Conservation (phyloP, 1,140 invertebrate species). For the Hestina assimilis region DNA sequence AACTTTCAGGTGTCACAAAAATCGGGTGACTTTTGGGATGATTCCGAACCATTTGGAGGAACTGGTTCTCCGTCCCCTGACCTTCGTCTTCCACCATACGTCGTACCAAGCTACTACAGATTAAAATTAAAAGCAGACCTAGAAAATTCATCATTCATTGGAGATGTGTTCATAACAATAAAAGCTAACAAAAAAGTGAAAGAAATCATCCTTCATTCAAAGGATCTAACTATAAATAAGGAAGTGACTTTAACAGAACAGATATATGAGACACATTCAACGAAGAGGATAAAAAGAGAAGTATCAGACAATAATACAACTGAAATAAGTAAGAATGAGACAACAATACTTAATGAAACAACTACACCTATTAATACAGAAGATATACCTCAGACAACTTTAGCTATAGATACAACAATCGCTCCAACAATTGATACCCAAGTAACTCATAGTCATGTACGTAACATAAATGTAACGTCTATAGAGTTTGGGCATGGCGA, state of each 20-base stretch:
- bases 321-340: slow-evolving; percentile 3
- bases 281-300: slow-evolving; percentile 37
- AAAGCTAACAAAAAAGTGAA: slow-evolving; percentile 59
- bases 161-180: slow-evolving; percentile 80
- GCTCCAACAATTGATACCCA: slow-evolving; percentile 41
- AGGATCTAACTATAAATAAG: slow-evolving; percentile 79
- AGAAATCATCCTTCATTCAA: slow-evolving; percentile 83
- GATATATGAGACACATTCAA: slow-evolving; percentile 55
- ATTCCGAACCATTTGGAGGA: slow-evolving; percentile 55
- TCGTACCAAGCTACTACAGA: slow-evolving; percentile 84
- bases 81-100: slow-evolving; percentile 79
- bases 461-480: slow-evolving; percentile 53
- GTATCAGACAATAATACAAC: slow-evolving; percentile 21
- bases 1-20: slow-evolving; percentile 57
- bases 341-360: slow-evolving; percentile 6
- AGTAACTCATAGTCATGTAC: slow-evolving; percentile 57
- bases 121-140: slow-evolving; percentile 82
- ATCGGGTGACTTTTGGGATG: slow-evolving; percentile 56
- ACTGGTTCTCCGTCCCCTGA: slow-evolving; percentile 42
- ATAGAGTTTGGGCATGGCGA: slow-evolving; percentile 49
- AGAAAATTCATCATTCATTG: slow-evolving; percentile 80
- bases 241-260: slow-evolving; percentile 67
- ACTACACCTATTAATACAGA: not conserved
- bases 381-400: not conserved
- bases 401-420: not conserved